Evolutionary conservation across 2,888 invertebrate species (phyloP).

Genomic region (Caenorhabditis sinica): DNA sequence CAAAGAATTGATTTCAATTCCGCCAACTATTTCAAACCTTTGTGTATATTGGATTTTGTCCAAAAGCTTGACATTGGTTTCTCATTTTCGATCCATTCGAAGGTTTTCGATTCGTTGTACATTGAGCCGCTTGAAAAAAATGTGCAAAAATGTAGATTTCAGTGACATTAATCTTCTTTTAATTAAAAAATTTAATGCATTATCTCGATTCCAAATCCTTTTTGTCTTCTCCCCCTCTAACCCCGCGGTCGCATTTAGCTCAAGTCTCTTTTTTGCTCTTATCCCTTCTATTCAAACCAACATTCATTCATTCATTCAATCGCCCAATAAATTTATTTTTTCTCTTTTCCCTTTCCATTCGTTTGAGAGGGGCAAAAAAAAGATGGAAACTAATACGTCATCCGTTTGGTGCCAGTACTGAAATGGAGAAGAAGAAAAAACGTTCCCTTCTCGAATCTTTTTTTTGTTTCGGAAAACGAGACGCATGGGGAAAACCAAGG

Average conservation of each 20-base stretch:
- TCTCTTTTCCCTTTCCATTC: conserved; percentile 12
- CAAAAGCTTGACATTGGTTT: no score
- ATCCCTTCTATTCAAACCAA: conserved; percentile 38
- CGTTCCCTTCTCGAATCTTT: conserved; percentile 20
- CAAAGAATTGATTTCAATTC: no score
- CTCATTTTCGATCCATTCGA: no score
- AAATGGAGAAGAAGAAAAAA: conserved; percentile 20
- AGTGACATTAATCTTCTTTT: no score
- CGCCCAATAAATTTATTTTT: conserved; percentile 50
- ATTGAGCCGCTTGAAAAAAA: no score
- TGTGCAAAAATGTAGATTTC: no score
- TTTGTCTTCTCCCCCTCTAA: neutral
- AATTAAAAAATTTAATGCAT: neutral
- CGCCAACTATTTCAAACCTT: no score
- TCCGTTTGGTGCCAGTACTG: conserved; percentile 15
- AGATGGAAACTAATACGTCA: conserved; percentile 32
- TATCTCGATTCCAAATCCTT: conserved; percentile 2
- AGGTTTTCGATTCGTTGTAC: no score
- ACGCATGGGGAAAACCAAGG: neutral
- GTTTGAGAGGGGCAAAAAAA: conserved; percentile 12
- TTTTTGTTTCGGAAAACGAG: conserved; percentile 9
- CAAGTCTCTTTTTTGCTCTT: conserved; percentile 7
- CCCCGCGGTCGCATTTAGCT: neutral
- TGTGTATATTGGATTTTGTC: no score
- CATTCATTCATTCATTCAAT: conserved; percentile 46